phyloP scores from a whole-genome alignment of 2,113 vertebrate genomes.

The Pica pica region DNA sequence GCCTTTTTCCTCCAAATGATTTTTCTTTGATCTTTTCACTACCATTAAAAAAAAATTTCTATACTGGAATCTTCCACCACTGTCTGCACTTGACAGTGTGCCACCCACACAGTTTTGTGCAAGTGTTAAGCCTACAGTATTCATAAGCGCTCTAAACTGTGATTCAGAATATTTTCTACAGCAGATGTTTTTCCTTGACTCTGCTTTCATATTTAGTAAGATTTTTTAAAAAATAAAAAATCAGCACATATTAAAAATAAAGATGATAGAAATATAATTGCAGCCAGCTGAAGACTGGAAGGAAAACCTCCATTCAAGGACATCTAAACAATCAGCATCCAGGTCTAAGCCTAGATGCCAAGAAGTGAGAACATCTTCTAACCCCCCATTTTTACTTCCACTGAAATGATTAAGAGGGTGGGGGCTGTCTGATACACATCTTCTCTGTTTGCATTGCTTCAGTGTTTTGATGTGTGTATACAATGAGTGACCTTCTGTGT shows the following conservation, averaged over 20 bases:
- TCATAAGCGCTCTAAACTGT: background rate
- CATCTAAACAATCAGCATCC: background rate
- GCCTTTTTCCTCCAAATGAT: background rate
- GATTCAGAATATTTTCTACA: conserved; percentile 8
- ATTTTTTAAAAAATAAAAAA: background rate
- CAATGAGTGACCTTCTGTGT: background rate
- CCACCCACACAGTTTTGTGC: background rate
- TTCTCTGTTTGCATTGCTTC: background rate
- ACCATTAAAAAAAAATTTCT: background rate
- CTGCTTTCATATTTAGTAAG: conserved; percentile 28
- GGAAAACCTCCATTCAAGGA: background rate
- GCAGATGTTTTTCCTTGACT: conserved; percentile 42
- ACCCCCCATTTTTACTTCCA: background rate
- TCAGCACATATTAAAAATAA: conserved; percentile 10
- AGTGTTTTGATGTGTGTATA: background rate
- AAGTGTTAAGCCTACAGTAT: conserved; percentile 24
- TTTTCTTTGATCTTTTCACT: background rate
- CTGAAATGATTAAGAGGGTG: background rate
- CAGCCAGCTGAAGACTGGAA: conserved; percentile 8
- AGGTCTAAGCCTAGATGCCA: background rate
- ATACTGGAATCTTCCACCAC: conserved; percentile 14
- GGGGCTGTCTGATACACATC: background rate
- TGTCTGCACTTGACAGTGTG: conserved; percentile 28
- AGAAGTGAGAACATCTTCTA: background rate
- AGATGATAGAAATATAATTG: conserved; percentile 23